Conservation (phyloP, 2,797 vertebrate species). For the Helicolenus hilgendorfi region DNA sequence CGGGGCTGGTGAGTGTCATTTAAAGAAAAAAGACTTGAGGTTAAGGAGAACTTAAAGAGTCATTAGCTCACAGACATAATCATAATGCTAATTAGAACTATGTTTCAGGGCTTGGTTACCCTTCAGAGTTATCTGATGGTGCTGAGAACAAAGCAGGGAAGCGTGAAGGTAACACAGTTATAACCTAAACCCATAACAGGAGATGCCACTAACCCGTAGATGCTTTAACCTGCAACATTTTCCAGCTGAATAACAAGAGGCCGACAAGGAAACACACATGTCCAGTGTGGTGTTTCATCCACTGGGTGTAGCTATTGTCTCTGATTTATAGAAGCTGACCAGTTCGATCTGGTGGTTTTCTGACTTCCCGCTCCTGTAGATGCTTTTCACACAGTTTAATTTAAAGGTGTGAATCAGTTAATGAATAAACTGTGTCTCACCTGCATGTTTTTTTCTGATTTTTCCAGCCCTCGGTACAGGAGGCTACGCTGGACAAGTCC, state of each 20-base stretch:
- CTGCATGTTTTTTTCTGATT: background rate
- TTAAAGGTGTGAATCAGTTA: background rate
- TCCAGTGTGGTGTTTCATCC: slow-evolving; percentile 29
- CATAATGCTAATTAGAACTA: slow-evolving; percentile 75
- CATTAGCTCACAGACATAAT: slow-evolving; percentile 19
- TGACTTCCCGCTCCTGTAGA: slow-evolving; percentile 40
- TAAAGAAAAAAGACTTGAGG: background rate
- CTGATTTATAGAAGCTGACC: slow-evolving; percentile 52
- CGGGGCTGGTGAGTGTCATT: slow-evolving; percentile 83
- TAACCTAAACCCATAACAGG: slow-evolving; percentile 18
- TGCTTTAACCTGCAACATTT: slow-evolving; percentile 31
- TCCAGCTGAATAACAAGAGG: slow-evolving; percentile 35
- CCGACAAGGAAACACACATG: background rate
- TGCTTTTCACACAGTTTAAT: slow-evolving; percentile 26
- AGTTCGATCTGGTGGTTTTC: slow-evolving; percentile 49
- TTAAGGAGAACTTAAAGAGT: background rate
- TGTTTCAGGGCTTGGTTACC: slow-evolving; percentile 85
- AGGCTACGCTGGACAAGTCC: slow-evolving; percentile 70
- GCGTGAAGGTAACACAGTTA: slow-evolving; percentile 76
- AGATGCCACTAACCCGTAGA: slow-evolving; percentile 63
- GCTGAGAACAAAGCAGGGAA: slow-evolving; percentile 83
- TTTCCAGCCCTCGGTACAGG: slow-evolving; percentile 69
- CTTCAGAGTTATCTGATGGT: slow-evolving; percentile 82
- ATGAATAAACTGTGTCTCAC: background rate
- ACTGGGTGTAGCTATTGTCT: slow-evolving; percentile 74